Evolutionary conservation across 30 jellyfish, hydroid and myxozoan species (phyloP).

Genomic region (Euphysa ruthae): DNA sequence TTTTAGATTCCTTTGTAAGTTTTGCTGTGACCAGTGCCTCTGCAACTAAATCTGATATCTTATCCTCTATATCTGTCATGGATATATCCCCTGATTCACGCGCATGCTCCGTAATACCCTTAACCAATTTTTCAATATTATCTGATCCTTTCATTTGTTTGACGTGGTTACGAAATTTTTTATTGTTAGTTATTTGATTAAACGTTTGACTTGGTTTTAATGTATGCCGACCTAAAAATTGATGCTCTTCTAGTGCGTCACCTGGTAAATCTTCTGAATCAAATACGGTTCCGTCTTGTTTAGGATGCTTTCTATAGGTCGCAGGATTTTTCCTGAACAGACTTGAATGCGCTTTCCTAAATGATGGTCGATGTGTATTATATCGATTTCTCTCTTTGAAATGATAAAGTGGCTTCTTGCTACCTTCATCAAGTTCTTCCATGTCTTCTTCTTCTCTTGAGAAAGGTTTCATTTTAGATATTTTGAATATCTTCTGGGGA

Average conservation of each 20-base stretch:
- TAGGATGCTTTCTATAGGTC: too few relatives aligned
- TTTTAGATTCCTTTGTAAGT: not conserved
- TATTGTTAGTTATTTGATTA: not conserved
- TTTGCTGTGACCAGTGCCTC: constrained; percentile 25
- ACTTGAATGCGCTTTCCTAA: too few relatives aligned
- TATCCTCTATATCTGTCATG: constrained; percentile 13
- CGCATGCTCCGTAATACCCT: constrained; percentile 20
- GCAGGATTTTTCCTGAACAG: too few relatives aligned
- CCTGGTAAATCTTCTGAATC: not conserved
- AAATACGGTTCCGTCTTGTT: not conserved
- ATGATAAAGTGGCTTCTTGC: too few relatives aligned
- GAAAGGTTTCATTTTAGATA: too few relatives aligned
- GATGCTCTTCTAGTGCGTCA: not conserved
- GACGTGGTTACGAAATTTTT: not conserved
- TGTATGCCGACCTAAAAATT: not conserved
- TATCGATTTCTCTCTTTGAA: too few relatives aligned
- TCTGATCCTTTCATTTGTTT: constrained; percentile 7
- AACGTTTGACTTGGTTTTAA: not conserved
- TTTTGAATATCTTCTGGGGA: too few relatives aligned
- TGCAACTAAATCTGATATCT: constrained; percentile 17
- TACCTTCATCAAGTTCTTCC: too few relatives aligned
- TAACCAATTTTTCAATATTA: constrained; percentile 18
- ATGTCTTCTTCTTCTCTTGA: too few relatives aligned
- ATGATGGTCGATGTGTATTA: too few relatives aligned
- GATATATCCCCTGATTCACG: constrained; percentile 3